Base-by-base conservation (phyloP, 2,113 vertebrate species). In the Bos javanicus region DNA sequence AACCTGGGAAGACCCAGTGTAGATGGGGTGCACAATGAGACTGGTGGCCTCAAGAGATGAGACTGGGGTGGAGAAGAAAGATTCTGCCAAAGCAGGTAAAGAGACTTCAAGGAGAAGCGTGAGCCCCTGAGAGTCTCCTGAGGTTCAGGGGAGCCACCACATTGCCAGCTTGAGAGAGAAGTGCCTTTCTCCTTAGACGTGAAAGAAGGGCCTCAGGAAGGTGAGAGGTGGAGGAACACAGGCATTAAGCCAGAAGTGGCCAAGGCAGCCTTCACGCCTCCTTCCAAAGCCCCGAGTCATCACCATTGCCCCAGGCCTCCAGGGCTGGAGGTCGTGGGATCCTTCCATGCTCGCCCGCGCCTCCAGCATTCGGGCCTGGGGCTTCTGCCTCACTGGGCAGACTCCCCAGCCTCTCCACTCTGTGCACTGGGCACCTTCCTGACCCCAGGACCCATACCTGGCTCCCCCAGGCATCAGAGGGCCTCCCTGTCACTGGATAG, bases 321-420 rank as follows among this genome's bases (percentile, higher is more conserved):
- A 17, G 43, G 25, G 80, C 64, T 19, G 0, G 3, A 36, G 60
- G 57, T 13, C 13, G 0, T 1, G 25, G n/a, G 17, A 2, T 26
- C 54, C 26, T 64, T n/a, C 56, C 30, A 8, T 1, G 4, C 2
- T 14, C 5, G 30, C 39, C 50, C 15, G 33, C 2, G 23, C 21
- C 17, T 52, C 56, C 30, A 19, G 54, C 13, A 5, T 30, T 71
- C 87, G 56, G 74, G 36, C 80, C 87, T 6, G 6, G 59, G 56
- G 33, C 56, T 15, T 57, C 25, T 6, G 3, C 14, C 84, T 67
- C 36, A 0, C 17, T 11, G 15, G 26, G 26, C 26, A 23, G 81
- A 7, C 48, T 26, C 10, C 26, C 15, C 76, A 21, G 23, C 12
- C 11, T 43, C 28, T 54, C 43, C 21, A 2, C 56, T 4, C 6